Evolutionary conservation across 2,888 invertebrate genomes (phyloP).

Genomic region (Thyatira batis): DNA sequence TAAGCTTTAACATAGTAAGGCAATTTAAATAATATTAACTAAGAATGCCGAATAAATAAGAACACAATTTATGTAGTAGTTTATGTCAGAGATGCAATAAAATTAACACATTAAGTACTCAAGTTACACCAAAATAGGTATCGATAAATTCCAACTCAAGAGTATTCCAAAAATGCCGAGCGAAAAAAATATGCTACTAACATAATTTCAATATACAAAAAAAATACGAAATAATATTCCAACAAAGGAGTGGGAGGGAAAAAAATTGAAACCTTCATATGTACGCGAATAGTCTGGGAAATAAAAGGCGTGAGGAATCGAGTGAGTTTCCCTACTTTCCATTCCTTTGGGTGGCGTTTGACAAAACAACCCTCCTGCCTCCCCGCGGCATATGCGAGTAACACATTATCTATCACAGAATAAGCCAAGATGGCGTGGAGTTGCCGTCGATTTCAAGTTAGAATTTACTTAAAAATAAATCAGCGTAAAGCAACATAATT

Average conservation of each 20-base stretch:
- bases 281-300: slow-evolving; percentile 6
- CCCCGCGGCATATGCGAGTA: slow-evolving; percentile 66
- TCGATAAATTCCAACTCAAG: not conserved
- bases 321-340: slow-evolving; percentile 46
- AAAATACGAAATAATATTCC: slow-evolving; percentile 24
- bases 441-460: slow-evolving; percentile 17
- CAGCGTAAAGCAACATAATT: too few species aligned
- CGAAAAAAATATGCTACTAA: not conserved
- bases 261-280: slow-evolving; percentile 30
- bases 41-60: not conserved
- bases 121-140: not conserved
- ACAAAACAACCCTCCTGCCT: slow-evolving; percentile 67
- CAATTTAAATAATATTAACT: not conserved
- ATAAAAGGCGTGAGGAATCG: slow-evolving; percentile 40
- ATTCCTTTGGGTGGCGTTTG: slow-evolving; percentile 66
- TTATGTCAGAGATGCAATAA: not conserved
- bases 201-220: slow-evolving; percentile 28
- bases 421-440: slow-evolving; percentile 49
- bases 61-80: not conserved
- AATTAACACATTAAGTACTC: not conserved
- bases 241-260: slow-evolving; percentile 14
- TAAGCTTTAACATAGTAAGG: not conserved
- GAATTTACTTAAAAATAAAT: not conserved
- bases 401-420: slow-evolving; percentile 77
- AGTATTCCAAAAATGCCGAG: not conserved